phyloP scores from a whole-genome alignment of 2,113 vertebrate species.

The Podarcis cretensis region DNA sequence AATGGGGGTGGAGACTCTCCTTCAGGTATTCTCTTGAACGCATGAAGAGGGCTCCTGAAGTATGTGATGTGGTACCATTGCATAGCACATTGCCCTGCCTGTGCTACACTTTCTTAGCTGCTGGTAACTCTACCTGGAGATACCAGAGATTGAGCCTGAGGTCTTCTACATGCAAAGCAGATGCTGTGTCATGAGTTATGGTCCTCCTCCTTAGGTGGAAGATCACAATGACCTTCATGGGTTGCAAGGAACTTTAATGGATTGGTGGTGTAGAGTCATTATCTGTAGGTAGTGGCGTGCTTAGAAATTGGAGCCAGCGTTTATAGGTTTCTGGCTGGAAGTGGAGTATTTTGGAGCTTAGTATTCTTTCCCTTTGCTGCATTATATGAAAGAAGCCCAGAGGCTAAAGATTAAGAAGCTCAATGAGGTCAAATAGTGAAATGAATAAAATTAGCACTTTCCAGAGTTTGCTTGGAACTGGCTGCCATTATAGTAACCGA shows the following conservation, averaged over 20 bases:
- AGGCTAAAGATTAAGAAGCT: conserved; percentile 63
- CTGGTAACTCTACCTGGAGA: too few species aligned
- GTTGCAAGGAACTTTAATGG: conserved; percentile 1
- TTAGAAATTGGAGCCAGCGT: conserved; percentile 47
- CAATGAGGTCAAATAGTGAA: conserved; percentile 51
- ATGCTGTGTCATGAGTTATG: too few species aligned
- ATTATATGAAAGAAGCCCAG: conserved; percentile 49
- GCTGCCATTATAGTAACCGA: conserved; percentile 58
- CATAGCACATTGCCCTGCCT: too few species aligned
- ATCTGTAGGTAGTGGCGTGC: conserved; percentile 5
- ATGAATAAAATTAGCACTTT: conserved; percentile 56
- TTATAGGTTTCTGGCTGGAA: conserved; percentile 34
- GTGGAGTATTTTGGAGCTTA: conserved; percentile 49
- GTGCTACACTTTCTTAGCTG: too few species aligned
- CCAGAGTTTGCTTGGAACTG: conserved; percentile 64
- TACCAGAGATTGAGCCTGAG: too few species aligned
- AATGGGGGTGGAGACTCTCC: too few species aligned
- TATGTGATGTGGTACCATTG: too few species aligned
- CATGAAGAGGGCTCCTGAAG: too few species aligned
- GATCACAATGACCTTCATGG: conserved; percentile 36
- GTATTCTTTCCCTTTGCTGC: conserved; percentile 43
- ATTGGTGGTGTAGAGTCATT: conserved; percentile 7
- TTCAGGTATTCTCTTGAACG: too few species aligned
- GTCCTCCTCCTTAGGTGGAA: background rate
- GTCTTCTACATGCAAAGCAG: too few species aligned